These are phyloP conservation scores for Acanthurus tractus DNA, from an alignment of 2,797 vertebrate genomes.

Conservation along the genomic window DNA sequence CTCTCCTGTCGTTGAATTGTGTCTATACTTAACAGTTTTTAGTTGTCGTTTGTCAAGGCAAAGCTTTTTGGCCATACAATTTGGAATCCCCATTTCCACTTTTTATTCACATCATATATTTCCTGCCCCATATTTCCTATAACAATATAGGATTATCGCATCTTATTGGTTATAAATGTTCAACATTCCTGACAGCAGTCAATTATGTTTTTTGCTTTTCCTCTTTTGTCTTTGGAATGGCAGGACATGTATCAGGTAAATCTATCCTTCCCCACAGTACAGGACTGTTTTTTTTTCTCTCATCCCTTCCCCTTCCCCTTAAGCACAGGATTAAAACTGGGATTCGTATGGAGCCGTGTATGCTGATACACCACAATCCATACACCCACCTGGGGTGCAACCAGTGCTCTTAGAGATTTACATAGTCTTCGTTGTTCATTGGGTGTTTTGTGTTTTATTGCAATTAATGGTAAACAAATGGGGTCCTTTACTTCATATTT, in stretches of 20 bases:
- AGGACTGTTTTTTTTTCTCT: slow-evolving; percentile 71
- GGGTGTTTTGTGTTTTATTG: slow-evolving; percentile 50
- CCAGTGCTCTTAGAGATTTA: slow-evolving; percentile 16
- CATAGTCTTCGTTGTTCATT: slow-evolving; percentile 36
- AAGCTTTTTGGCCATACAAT: neutral
- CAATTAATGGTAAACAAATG: slow-evolving; percentile 27
- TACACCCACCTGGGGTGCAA: slow-evolving; percentile 42
- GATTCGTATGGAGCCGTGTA: slow-evolving; percentile 79
- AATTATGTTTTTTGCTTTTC: slow-evolving; percentile 94
- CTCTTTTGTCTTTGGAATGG: slow-evolving; percentile 91
- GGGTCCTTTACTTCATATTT: slow-evolving; percentile 9
- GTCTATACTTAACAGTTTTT: neutral
- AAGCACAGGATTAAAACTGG: slow-evolving; percentile 87
- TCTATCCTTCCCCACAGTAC: slow-evolving; percentile 73
- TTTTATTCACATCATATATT: neutral
- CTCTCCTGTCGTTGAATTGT: neutral
- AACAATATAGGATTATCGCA: neutral
- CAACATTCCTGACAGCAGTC: slow-evolving; percentile 87
- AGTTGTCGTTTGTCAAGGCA: neutral
- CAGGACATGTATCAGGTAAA: slow-evolving; percentile 98
- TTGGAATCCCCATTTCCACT: slow-evolving; percentile 5
- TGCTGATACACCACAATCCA: slow-evolving; percentile 50
- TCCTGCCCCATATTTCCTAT: neutral
- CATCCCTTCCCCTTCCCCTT: slow-evolving; percentile 53
- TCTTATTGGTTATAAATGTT: slow-evolving; percentile 47